Evolutionary conservation across 1,140 invertebrate genomes (phyloP).

Genomic region (Schlechtendalia chinensis): DNA sequence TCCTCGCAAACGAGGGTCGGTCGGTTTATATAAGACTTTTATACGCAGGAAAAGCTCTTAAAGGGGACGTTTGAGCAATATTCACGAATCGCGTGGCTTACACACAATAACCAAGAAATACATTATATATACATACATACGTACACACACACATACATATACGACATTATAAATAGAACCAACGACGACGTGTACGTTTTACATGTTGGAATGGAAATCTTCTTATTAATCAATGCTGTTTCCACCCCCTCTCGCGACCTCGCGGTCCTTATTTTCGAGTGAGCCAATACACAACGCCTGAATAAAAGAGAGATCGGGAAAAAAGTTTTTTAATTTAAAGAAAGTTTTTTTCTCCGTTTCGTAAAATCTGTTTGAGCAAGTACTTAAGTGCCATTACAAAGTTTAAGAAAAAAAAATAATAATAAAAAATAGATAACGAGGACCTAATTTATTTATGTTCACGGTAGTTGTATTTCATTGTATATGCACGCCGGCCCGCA

Average conservation of each 20-base stretch:
- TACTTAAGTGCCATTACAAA: slow-evolving; percentile 40
- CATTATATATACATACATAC: background rate
- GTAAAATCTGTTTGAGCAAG: slow-evolving; percentile 40
- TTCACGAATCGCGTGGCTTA: slow-evolving; percentile 22
- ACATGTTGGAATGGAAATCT: slow-evolving; percentile 23
- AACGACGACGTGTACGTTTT: slow-evolving; percentile 22
- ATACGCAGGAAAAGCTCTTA: slow-evolving; percentile 26
- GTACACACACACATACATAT: slow-evolving; percentile 15
- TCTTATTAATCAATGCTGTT: slow-evolving; percentile 32
- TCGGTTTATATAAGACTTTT: slow-evolving; percentile 23
- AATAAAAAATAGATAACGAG: slow-evolving; percentile 32
- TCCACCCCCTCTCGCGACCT: background rate
- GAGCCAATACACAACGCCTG: background rate
- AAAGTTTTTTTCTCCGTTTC: slow-evolving; percentile 30
- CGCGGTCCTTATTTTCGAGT: background rate
- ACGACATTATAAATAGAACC: slow-evolving; percentile 2
- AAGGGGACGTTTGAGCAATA: slow-evolving; percentile 29
- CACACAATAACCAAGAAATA: slow-evolving; percentile 22
- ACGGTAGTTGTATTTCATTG: slow-evolving; percentile 14
- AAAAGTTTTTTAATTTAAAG: slow-evolving; percentile 48
- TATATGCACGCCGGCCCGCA: background rate
- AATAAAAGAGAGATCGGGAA: slow-evolving; percentile 18
- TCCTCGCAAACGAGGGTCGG: slow-evolving; percentile 12
- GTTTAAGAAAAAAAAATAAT: slow-evolving; percentile 5
- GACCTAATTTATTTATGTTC: slow-evolving; percentile 39